Evolutionary conservation across 1,140 invertebrate species (phyloP).

Genomic region (Zaprionus ornatus): DNA sequence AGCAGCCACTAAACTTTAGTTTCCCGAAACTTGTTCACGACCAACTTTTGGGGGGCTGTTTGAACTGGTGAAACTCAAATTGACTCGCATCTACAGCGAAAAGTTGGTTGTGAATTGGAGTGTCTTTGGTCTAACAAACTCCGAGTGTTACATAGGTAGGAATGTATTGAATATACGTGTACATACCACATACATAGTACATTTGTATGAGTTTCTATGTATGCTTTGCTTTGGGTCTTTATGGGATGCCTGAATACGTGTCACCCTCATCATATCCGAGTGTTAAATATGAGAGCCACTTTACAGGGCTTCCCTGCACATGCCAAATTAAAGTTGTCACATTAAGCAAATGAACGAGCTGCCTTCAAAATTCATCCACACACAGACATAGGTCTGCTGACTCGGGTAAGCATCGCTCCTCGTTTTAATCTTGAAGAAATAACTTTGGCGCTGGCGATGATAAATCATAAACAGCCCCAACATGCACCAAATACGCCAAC

Average conservation of each 20-base stretch:
- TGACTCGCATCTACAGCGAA: conserved; percentile 33
- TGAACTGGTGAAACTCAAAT: conserved; percentile 58
- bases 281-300: conserved; percentile 73
- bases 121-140: conserved; percentile 1
- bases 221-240: conserved; percentile 12
- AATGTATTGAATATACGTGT: background rate
- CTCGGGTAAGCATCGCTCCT: conserved; percentile 45
- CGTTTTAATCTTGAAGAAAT: conserved; percentile 79
- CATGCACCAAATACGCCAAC: conserved; percentile 30
- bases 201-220: background rate
- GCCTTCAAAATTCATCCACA: conserved; percentile 17
- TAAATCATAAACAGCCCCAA: conserved; percentile 77
- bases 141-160: background rate
- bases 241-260: conserved; percentile 6
- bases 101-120: conserved; percentile 49
- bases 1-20: conserved; percentile 60
- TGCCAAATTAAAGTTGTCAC: conserved; percentile 79
- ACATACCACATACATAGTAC: background rate
- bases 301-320: conserved; percentile 42
- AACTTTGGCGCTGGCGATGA: conserved; percentile 76
- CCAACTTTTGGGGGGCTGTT: conserved; percentile 43
- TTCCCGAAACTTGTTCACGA: conserved; percentile 48
- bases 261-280: conserved; percentile 12
- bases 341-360: conserved; percentile 70
- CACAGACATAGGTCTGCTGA: background rate